Evolutionary conservation across 2,888 invertebrate species (phyloP).

Genomic region (Odontothrips loti): DNA sequence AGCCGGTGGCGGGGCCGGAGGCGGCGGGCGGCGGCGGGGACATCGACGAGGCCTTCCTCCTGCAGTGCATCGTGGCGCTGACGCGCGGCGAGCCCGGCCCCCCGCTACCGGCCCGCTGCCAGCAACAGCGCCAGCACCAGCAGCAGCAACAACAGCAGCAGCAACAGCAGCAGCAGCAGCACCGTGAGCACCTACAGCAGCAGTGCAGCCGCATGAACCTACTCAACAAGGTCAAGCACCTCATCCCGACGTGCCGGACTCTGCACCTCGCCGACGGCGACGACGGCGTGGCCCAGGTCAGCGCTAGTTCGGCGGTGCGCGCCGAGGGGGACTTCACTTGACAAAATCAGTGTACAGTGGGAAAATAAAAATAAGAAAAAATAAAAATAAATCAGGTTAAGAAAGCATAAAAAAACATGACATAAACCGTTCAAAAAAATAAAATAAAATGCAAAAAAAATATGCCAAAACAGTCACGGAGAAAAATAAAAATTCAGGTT

Average conservation of each 20-base stretch:
- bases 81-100: neutral
- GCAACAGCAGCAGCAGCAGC: neutral
- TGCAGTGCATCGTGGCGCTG: neutral
- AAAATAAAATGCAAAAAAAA: neutral
- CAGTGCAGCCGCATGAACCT: neutral
- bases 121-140: neutral
- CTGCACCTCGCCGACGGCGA: slow-evolving; percentile 12
- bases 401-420: too few species aligned
- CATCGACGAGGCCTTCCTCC: neutral
- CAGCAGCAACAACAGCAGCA: neutral
- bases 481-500: too few species aligned
- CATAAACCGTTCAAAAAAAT: neutral
- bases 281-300: neutral
- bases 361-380: too few species aligned
- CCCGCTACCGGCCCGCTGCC: neutral
- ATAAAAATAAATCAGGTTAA: too few species aligned
- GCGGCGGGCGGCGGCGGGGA: neutral
- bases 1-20: too few species aligned
- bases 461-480: neutral
- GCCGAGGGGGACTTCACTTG: too few species aligned
- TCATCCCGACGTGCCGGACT: neutral
- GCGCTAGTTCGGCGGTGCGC: neutral
- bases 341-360: too few species aligned
- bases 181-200: neutral
- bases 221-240: neutral